These are phyloP conservation scores for Lamellibrachia luymesi DNA, from an alignment of 1,140 invertebrate species.

Conservation along the genomic window DNA sequence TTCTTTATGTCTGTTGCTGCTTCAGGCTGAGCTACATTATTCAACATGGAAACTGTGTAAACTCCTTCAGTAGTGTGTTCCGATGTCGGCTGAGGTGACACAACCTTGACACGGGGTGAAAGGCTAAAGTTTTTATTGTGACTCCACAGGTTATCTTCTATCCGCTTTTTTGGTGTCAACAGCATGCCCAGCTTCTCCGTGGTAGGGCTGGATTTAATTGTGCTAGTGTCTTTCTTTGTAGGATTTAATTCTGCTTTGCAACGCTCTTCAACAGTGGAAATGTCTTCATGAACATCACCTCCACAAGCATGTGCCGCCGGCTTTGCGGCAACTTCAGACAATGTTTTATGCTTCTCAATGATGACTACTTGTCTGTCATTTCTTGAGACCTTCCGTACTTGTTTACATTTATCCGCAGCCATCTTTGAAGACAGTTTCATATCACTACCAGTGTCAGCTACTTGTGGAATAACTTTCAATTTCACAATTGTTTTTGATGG, in stretches of 20 bases:
- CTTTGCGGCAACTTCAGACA: background rate
- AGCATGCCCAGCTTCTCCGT: background rate
- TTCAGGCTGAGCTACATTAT: background rate
- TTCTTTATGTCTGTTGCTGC: background rate
- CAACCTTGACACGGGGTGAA: background rate
- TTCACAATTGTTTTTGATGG: background rate
- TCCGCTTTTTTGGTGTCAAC: background rate
- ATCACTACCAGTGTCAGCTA: background rate
- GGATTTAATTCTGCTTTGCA: background rate
- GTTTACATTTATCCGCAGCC: background rate
- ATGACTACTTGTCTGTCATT: background rate
- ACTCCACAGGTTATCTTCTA: background rate
- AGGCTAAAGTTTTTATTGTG: background rate
- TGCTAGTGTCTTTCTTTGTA: background rate
- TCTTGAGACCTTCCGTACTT: background rate
- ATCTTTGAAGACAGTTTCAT: background rate
- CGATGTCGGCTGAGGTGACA: background rate
- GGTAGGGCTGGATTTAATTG: background rate
- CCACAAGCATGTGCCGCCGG: background rate
- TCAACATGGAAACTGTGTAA: background rate
- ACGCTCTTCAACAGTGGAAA: background rate
- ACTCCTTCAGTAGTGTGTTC: background rate
- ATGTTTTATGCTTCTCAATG: background rate
- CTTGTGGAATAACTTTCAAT: slow-evolving; percentile 5
- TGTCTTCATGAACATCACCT: background rate